Conservation (phyloP, 2,113 vertebrate species). For the Anguilla japonica region DNA sequence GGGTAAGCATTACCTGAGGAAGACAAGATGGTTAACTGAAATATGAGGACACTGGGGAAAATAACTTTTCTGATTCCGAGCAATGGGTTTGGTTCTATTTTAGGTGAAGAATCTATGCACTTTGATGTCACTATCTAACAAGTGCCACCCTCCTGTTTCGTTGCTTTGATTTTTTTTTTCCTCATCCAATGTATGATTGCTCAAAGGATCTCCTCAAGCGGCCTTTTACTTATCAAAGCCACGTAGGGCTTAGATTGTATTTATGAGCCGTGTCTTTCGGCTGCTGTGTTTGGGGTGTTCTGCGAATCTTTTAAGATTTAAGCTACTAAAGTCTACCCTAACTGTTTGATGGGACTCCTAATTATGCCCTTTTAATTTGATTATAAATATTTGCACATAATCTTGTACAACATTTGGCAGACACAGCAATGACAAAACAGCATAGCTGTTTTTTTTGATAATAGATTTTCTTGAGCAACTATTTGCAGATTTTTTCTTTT, state of each 20-base stretch:
- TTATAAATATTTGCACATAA: conserved; percentile 1
- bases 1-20: not conserved
- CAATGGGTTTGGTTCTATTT: not conserved
- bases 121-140: conserved; percentile 16
- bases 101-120: not conserved
- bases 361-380: not conserved
- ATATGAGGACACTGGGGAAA: not conserved
- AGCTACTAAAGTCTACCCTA: not conserved
- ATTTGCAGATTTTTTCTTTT: not conserved
- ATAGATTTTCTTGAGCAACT: not conserved
- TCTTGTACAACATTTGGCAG: not conserved
- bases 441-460: not conserved
- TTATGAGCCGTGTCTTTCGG: not conserved
- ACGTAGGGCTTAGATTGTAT: not conserved
- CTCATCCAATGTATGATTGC: not conserved
- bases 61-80: not conserved
- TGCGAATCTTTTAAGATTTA: not conserved
- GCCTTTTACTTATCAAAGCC: not conserved
- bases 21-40: not conserved
- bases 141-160: conserved; percentile 1
- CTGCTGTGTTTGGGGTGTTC: not conserved
- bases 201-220: not conserved
- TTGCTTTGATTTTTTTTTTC: not conserved
- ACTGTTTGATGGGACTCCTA: not conserved
- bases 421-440: not conserved